A percentile compares a stretch with the other conserved stretches of the same genome.
Evolutionary conservation across 2,797 vertebrate genomes (phyloP).

Genomic region (Labroides dimidiatus): DNA sequence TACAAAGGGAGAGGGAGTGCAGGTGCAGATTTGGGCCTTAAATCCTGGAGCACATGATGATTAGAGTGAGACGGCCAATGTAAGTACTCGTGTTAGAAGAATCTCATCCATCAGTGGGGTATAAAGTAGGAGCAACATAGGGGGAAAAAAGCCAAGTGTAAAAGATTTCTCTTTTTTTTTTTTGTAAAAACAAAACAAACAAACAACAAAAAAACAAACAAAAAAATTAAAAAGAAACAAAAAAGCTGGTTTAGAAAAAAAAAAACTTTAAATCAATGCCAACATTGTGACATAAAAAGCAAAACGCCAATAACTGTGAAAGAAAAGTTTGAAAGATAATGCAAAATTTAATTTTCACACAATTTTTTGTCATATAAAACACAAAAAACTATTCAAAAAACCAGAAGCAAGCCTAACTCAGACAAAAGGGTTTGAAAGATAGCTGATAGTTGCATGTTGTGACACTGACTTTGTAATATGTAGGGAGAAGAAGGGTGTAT

Average conservation of each 20-base stretch:
- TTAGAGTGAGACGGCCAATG: constrained; percentile 47
- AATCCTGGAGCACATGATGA: constrained; percentile 67
- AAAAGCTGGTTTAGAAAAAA: too few species aligned
- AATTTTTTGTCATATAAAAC: background rate
- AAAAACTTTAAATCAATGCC: too few species aligned
- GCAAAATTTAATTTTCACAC: too few species aligned
- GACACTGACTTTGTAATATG: constrained; percentile 4
- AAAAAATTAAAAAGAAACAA: too few species aligned
- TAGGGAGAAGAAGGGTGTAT: constrained; percentile 32
- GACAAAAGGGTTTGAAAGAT: background rate
- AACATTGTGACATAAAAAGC: too few species aligned
- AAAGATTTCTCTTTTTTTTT: background rate
- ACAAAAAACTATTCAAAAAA: background rate
- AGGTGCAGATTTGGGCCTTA: constrained; percentile 71
- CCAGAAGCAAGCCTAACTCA: background rate
- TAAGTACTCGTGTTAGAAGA: constrained; percentile 41
- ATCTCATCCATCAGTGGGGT: constrained; percentile 29
- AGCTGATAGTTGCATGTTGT: constrained; percentile 19
- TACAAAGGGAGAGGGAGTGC: constrained; percentile 36
- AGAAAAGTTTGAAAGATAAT: too few species aligned
- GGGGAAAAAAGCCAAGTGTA: background rate
- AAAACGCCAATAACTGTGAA: too few species aligned
- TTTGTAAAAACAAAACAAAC: too few species aligned
- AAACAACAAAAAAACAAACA: too few species aligned
- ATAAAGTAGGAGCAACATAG: background rate